Percentiles rank a stretch among this genome's conserved stretches.
phyloP scores from a whole-genome alignment of 1,140 invertebrate genomes.

The Bombus ignitus region DNA sequence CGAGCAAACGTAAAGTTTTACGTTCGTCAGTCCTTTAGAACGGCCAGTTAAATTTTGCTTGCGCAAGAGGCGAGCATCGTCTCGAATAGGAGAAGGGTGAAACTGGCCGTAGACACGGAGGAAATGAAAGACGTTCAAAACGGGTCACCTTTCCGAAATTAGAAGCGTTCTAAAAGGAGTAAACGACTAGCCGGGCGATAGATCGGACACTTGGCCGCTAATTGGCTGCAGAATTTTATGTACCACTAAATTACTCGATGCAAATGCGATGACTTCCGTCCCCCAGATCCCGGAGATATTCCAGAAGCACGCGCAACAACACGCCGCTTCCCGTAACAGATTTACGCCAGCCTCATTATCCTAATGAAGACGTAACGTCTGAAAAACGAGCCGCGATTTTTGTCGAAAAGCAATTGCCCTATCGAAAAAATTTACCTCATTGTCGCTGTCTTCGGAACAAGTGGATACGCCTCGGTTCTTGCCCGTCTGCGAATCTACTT shows the following conservation, averaged over 20 bases:
- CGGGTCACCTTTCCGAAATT: slow-evolving; percentile 54
- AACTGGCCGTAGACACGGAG: neutral
- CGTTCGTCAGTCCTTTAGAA: slow-evolving; percentile 13
- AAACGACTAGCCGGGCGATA: slow-evolving; percentile 65
- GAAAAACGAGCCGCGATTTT: slow-evolving; percentile 72
- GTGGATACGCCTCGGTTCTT: neutral
- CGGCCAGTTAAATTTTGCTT: neutral
- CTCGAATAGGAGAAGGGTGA: neutral
- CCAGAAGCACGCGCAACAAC: slow-evolving; percentile 46
- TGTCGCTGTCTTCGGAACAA: neutral
- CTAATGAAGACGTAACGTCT: slow-evolving; percentile 81
- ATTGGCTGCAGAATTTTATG: slow-evolving; percentile 81
- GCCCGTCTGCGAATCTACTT: neutral
- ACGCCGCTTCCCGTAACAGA: slow-evolving; percentile 66
- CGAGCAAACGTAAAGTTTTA: slow-evolving; percentile 37
- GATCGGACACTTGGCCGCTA: slow-evolving; percentile 76
- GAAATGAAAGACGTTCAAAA: slow-evolving; percentile 17
- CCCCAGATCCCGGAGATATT: slow-evolving; percentile 38
- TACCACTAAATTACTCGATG: slow-evolving; percentile 80
- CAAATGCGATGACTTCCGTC: slow-evolving; percentile 76
- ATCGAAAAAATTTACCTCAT: neutral
- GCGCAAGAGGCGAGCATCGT: no score
- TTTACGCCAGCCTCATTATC: slow-evolving; percentile 81
- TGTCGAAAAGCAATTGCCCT: slow-evolving; percentile 62
- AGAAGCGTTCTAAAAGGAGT: slow-evolving; percentile 55